These are phyloP conservation scores for Poeciliopsis gracilis DNA, from an alignment of 2,797 vertebrate genomes.

Conservation along the genomic window DNA sequence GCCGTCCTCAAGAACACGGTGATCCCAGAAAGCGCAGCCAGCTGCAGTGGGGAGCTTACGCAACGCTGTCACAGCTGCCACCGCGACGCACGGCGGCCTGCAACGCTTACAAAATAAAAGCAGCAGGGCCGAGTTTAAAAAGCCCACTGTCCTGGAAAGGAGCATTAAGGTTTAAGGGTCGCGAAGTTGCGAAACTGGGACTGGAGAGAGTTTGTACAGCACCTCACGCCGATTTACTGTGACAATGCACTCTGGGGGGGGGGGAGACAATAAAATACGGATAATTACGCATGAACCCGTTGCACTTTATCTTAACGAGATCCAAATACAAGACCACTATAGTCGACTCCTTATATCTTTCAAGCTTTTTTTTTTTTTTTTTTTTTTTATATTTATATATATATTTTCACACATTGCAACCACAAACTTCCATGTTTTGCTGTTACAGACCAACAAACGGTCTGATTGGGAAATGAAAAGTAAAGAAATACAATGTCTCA, in stretches of 20 bases:
- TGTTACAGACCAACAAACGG: neutral
- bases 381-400: too few species aligned
- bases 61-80: neutral
- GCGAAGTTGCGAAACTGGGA: neutral
- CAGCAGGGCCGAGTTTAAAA: neutral
- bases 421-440: neutral
- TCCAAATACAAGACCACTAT: neutral
- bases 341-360: neutral
- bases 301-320: neutral
- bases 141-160: neutral
- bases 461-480: neutral
- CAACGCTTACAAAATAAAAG: neutral
- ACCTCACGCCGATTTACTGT: neutral
- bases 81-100: neutral
- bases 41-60: neutral
- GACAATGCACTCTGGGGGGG: neutral
- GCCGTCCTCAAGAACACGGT: constrained; percentile 13
- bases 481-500: neutral
- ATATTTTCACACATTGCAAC: too few species aligned
- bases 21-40: constrained; percentile 7
- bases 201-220: neutral
- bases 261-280: neutral
- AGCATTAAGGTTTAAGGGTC: neutral
- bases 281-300: neutral
- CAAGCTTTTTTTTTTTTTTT: too few species aligned